Evolutionary conservation across 2,888 invertebrate species (phyloP).

Genomic region (Standfussiana lucernea): DNA sequence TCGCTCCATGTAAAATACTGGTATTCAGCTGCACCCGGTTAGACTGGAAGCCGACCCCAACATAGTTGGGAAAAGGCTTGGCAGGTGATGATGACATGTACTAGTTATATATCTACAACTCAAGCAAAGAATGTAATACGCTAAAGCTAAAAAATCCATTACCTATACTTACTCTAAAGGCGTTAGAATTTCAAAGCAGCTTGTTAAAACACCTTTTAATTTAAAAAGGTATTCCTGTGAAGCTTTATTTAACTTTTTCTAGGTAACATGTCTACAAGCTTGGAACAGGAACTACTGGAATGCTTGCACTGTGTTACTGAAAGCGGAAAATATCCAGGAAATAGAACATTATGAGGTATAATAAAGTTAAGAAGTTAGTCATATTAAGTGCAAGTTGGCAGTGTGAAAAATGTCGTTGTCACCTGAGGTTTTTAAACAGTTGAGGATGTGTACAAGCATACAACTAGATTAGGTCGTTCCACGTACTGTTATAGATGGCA

Average conservation of each 20-base stretch:
- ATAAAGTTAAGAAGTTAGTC: neutral
- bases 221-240: constrained; percentile 2
- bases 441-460: neutral
- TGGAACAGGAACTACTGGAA: constrained; percentile 1
- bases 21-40: no score
- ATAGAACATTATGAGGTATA: neutral
- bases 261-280: constrained; percentile 8
- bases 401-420: neutral
- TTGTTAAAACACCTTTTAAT: constrained; percentile 16
- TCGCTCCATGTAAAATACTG: no score
- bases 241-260: constrained; percentile 17
- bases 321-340: constrained; percentile 24
- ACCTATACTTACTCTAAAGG: neutral
- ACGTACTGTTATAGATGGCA: neutral
- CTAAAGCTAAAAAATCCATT: neutral
- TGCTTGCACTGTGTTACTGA: constrained; percentile 22
- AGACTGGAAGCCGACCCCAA: no score
- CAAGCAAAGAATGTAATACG: neutral
- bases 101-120: neutral
- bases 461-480: no score
- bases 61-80: no score
- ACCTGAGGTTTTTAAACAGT: neutral
- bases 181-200: constrained; percentile 22
- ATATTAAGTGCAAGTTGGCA: neutral
- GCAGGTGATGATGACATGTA: no score